Conservation (phyloP, 1,140 invertebrate species). For the Trypoxylus dichotomus region DNA sequence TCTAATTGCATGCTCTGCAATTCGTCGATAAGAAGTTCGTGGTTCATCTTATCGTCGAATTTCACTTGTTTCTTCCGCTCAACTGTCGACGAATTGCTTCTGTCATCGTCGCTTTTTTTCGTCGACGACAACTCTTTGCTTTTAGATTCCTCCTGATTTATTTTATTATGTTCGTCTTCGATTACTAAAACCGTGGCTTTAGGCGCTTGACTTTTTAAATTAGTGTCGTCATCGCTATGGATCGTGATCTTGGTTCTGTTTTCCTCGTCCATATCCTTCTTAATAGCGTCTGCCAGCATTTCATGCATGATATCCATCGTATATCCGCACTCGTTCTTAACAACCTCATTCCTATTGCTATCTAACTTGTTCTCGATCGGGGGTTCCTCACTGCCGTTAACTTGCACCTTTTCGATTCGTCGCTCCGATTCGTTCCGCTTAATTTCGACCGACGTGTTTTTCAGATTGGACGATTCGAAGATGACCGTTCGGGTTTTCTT, state of each 20-base stretch:
- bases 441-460: constrained; percentile 32
- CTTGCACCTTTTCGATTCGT: background rate
- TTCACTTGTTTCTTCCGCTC: constrained; percentile 49
- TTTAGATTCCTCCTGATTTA: background rate
- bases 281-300: constrained; percentile 50
- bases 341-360: constrained; percentile 39
- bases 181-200: constrained; percentile 40
- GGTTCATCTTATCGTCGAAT: constrained; percentile 60
- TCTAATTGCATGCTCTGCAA: constrained; percentile 59
- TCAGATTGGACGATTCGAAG: constrained; percentile 46
- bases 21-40: constrained; percentile 62
- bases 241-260: constrained; percentile 30
- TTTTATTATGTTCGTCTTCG: constrained; percentile 34
- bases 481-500: constrained; percentile 45
- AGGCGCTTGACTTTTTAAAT: background rate
- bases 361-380: constrained; percentile 16
- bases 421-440: constrained; percentile 11
- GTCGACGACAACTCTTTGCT: background rate
- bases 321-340: constrained; percentile 46
- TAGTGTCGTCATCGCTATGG: background rate
- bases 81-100: constrained; percentile 46
- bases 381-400: background rate
- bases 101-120: background rate
- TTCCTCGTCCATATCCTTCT: constrained; percentile 33
- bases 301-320: constrained; percentile 51